Base-by-base conservation (phyloP, 2,113 vertebrate genomes). In the Vombatus ursinus region DNA sequence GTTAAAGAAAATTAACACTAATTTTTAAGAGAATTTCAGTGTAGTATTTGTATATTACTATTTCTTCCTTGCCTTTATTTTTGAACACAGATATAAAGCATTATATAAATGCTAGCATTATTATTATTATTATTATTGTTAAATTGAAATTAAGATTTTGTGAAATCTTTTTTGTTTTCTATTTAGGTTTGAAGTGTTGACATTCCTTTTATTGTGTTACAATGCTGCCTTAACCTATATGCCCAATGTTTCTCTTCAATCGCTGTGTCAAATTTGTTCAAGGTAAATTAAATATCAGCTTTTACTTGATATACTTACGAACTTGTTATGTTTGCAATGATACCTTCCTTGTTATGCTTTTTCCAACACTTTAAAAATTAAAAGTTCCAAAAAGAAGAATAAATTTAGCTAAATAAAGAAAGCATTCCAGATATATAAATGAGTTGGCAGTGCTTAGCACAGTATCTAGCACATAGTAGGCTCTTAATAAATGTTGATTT, bases 181-280 rank as follows among this genome's bases (percentile, higher is more conserved):
- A 98, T 96, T 92, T 89, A 99, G 99, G 98, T 99, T 99, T 98
- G 99, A 99, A 98, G 99, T 99, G 92, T 98, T 99, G 99, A 99
- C 99, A 94, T 99, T 99, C 97, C 99, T 99, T 97, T 98, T 99
- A 97, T 98, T 99, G 96, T 99, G 99, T 98, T 99, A 99, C 98
- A 99, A 99, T 77, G 99, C 99, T 98, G 99, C 99, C 97, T 99
- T 99, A 98, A 99, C 99, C 98, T 99, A 99, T 98, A 99, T 99
- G 99, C 99, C 99, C 97, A 95, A 98, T 96, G 98, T 99, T 96
- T 99, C 99, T 97, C 99, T 99, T 96, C 99, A 99, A 96, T 99
- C 99, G 1, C 98, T 99, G 96, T 99, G 99, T 98, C 99, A 99
- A 8, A 99, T 99, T 97, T 99, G 99, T 98, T 99, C 99, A 98